Conservation (phyloP, 53 echinoderm and acorn worm genomes). For the Glandiceps talaboti region DNA sequence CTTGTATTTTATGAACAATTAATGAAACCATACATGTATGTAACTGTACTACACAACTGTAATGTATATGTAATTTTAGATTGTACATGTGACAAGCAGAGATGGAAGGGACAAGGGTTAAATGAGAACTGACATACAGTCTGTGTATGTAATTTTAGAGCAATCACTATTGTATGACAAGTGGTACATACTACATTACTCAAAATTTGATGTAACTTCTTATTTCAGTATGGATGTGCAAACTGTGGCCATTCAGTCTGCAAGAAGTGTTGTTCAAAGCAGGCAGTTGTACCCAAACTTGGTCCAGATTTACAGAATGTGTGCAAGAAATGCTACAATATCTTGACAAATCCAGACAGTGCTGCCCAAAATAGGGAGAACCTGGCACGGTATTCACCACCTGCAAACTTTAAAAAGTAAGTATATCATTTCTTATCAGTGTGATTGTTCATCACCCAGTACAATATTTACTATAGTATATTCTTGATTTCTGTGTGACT, state of each 20-base stretch:
- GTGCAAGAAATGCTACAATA: conserved; percentile 40
- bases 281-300: conserved; percentile 32
- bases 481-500: not conserved
- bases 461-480: not conserved
- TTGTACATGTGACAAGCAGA: too few relatives aligned
- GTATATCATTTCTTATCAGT: not conserved
- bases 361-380: conserved; percentile 14
- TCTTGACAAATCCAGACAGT: conserved; percentile 21
- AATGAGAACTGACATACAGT: too few relatives aligned
- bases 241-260: conserved; percentile 56
- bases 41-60: too few relatives aligned
- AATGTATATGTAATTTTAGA: too few relatives aligned
- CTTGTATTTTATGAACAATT: too few relatives aligned
- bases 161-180: too few relatives aligned
- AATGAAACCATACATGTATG: too few relatives aligned
- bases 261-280: conserved; percentile 45
- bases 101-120: too few relatives aligned
- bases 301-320: conserved; percentile 39
- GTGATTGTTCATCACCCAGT: not conserved
- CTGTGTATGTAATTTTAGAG: too few relatives aligned
- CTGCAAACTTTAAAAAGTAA: conserved; percentile 70
- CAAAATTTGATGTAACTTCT: not conserved
- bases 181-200: not conserved
- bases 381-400: conserved; percentile 30
- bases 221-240: conserved; percentile 47